Percentiles rank a stretch among this genome's conserved stretches.
phyloP scores from a whole-genome alignment of 2,888 invertebrate species.

The Ashinkailepas kermadecensis region DNA sequence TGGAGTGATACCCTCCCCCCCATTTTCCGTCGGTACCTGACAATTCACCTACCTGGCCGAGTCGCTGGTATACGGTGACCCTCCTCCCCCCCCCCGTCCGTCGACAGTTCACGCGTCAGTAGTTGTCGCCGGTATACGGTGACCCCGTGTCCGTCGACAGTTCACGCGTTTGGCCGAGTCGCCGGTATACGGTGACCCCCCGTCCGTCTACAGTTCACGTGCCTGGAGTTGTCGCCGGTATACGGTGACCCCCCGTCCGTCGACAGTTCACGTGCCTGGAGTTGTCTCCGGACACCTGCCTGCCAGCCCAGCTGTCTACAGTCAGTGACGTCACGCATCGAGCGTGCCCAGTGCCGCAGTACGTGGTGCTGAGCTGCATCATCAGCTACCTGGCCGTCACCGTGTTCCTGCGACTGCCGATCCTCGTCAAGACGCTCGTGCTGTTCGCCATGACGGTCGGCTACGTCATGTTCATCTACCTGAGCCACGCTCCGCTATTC shows the following conservation, averaged over 20 bases:
- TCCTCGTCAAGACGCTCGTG: constrained; percentile 69
- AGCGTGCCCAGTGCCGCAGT: constrained; percentile 75
- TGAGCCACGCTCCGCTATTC: constrained; percentile 71
- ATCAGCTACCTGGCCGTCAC: constrained; percentile 76
- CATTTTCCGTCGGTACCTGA: too few species aligned
- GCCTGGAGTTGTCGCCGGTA: constrained; percentile 24
- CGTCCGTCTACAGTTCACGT: not conserved
- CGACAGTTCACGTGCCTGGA: constrained; percentile 9
- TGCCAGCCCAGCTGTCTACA: constrained; percentile 36
- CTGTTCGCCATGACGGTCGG: constrained; percentile 69
- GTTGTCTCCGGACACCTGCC: constrained; percentile 23
- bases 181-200: not conserved
- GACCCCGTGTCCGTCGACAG: not conserved
- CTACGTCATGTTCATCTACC: constrained; percentile 69
- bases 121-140: too few species aligned
- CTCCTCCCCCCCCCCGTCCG: too few species aligned
- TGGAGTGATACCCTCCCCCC: too few species aligned
- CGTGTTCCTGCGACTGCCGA: constrained; percentile 73
- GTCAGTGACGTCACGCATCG: constrained; percentile 52
- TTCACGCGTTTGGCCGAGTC: not conserved
- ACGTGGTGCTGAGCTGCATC: constrained; percentile 75
- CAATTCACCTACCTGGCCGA: too few species aligned
- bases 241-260: constrained; percentile 16
- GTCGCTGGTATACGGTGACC: too few species aligned
- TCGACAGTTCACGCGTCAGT: too few species aligned